A percentile compares a stretch with the other conserved stretches of the same genome.
Conservation (phyloP, 2,888 invertebrate genomes). For the Abrostola triplasia region DNA sequence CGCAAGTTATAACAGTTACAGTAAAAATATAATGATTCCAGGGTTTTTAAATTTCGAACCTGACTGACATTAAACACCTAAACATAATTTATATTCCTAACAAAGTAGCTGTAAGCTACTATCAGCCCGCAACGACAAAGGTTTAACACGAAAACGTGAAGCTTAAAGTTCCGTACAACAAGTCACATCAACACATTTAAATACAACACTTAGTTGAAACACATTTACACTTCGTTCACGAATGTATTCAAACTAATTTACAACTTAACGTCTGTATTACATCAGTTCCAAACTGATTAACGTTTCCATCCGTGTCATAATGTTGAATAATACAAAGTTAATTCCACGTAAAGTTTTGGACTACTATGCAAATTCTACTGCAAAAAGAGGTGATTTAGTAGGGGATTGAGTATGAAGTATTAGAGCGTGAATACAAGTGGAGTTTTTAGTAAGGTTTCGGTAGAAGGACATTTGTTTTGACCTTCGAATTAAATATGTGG, state of each 20-base stretch:
- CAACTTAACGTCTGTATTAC: constrained; percentile 43
- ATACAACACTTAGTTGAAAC: constrained; percentile 41
- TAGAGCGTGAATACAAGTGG: constrained; percentile 11
- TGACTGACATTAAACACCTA: too few relatives aligned
- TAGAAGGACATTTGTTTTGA: neutral
- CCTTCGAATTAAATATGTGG: neutral
- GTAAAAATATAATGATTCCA: too few relatives aligned
- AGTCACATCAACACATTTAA: constrained; percentile 69
- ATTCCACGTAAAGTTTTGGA: constrained; percentile 40
- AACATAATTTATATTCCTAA: too few relatives aligned
- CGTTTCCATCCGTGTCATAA: constrained; percentile 29
- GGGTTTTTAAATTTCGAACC: too few relatives aligned
- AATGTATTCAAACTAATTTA: constrained; percentile 52
- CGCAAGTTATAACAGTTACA: too few relatives aligned
- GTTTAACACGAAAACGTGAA: neutral
- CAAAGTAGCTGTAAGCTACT: neutral
- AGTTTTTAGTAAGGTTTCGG: neutral
- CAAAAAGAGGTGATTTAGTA: constrained; percentile 48
- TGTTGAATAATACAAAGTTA: constrained; percentile 48
- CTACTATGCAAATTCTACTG: constrained; percentile 49
- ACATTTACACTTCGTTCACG: constrained; percentile 53
- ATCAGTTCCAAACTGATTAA: constrained; percentile 54
- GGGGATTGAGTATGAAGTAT: constrained; percentile 15
- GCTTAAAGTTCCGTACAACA: constrained; percentile 26
- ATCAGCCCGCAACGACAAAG: neutral